Evolutionary conservation across 2,888 invertebrate genomes (phyloP), one percentile per base, ranked within the genome.

Genomic region (Melanotus villosus): DNA sequence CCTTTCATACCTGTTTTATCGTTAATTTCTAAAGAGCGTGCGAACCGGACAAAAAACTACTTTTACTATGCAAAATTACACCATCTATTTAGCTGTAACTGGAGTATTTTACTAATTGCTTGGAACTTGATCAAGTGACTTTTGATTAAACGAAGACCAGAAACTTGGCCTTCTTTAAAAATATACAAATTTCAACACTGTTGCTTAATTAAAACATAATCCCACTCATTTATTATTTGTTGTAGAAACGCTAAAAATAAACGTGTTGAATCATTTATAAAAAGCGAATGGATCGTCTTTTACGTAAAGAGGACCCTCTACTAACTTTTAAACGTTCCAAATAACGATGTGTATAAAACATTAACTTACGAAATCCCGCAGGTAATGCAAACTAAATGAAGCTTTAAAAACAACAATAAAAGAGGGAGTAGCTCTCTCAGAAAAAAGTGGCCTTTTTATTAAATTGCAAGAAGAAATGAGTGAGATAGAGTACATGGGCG

Each of bases 1-100:
- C 62, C 60, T 67, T 62, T 62, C 45, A 38, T 67, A 54, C 60
- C 60, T 52, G 56, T 59, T 66, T 66, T 59, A 66, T 59, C 59
- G 12, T 59, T 52, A 38, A 50, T 59, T 66, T 66, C 56, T 38
- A 16, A 54, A 54, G 30, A 57, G 36, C 43, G 59, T 59, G 59
- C 32, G 59, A 59, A 59, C 45, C 38, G 12, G 16, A 47, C 23
- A 47, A 47, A 47, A 47, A 47, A 47, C 23, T 47, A 47, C 47
- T 47, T 47, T 47, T 23, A 47, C 47, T 47, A 52, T 52, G 47
- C 47, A 47, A 47, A 41, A 47, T 47, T 47, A 23, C 47, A 23
- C 47, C 47, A 47, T 47, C 47, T 47, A 12, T n/a, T 9, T 41
- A 12, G 12, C 16, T 14, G 7, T 41, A 41, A 14, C 16, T 14